phyloP scores from a whole-genome alignment of 2,113 vertebrate species.

The Podilymbus podiceps region DNA sequence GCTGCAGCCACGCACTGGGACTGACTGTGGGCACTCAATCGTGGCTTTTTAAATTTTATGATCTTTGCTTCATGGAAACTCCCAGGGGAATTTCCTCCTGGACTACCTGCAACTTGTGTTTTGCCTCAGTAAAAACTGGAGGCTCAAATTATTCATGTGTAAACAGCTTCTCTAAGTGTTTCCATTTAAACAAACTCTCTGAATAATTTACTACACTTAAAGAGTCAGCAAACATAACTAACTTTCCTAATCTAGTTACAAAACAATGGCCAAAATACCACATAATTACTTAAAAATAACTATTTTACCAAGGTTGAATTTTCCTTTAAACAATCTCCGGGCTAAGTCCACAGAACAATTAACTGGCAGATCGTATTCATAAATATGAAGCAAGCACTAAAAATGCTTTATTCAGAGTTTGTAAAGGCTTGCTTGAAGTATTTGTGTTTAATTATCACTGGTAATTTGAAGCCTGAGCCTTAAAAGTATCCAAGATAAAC shows the following conservation, averaged over 20 bases:
- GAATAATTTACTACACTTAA: constrained; percentile 5
- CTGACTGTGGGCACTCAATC: not conserved
- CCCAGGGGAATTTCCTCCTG: not conserved
- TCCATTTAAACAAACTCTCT: not conserved
- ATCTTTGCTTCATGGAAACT: not conserved
- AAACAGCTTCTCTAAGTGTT: not conserved
- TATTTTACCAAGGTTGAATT: constrained; percentile 9
- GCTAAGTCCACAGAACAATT: constrained; percentile 18
- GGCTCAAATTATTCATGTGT: not conserved
- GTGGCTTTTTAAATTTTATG: not conserved
- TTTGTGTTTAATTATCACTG: constrained; percentile 15
- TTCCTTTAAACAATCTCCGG: not conserved
- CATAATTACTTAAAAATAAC: not conserved
- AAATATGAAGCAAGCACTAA: constrained; percentile 22
- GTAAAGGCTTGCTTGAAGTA: constrained; percentile 36
- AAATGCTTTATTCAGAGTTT: constrained; percentile 51
- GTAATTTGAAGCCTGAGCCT: constrained; percentile 44
- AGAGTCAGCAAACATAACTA: not conserved
- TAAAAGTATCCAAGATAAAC: constrained; percentile 3
- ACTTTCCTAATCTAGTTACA: constrained; percentile 11
- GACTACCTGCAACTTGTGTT: not conserved
- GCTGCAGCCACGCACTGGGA: fast-evolving
- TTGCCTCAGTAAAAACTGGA: not conserved
- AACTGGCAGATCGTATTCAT: not conserved
- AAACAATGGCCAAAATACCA: constrained; percentile 23